Evolutionary conservation across 1,140 invertebrate genomes (phyloP).

Genomic region (Nilaparvata lugens): DNA sequence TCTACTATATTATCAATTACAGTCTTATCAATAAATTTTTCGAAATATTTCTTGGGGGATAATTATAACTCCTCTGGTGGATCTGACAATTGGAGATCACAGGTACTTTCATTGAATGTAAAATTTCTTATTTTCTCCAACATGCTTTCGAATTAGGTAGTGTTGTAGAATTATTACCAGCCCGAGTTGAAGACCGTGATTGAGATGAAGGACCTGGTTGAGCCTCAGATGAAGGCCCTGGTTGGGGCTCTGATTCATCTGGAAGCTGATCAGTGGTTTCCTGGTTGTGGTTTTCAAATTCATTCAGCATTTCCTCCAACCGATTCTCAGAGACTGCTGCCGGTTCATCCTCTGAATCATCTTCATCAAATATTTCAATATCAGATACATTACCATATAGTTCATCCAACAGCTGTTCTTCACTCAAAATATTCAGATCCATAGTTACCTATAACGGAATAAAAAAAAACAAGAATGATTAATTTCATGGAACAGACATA

Average conservation of each 20-base stretch:
- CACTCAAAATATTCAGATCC: too few species aligned
- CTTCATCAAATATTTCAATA: conserved; percentile 2
- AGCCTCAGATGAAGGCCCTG: neutral
- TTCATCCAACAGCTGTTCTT: neutral
- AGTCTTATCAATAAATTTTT: conserved; percentile 3
- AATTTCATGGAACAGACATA: too few species aligned
- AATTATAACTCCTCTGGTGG: neutral
- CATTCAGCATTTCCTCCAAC: conserved; percentile 1
- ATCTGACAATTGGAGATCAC: neutral
- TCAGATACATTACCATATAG: conserved; percentile 2
- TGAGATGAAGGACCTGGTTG: neutral
- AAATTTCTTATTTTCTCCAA: neutral
- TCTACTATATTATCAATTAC: conserved; percentile 5
- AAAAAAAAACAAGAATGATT: too few species aligned
- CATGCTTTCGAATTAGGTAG: neutral
- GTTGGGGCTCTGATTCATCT: neutral
- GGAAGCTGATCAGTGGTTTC: neutral
- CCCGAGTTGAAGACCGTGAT: neutral
- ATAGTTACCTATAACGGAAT: too few species aligned
- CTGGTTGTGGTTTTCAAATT: conserved; percentile 1
- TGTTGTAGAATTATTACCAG: neutral
- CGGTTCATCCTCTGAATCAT: neutral
- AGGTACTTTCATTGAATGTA: neutral
- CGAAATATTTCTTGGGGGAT: conserved; percentile 1
- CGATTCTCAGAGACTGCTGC: neutral